Evolutionary conservation across 2,113 vertebrate species (phyloP), one percentile per base, ranked within the genome.

Genomic region (Actenoides lindsayi): DNA sequence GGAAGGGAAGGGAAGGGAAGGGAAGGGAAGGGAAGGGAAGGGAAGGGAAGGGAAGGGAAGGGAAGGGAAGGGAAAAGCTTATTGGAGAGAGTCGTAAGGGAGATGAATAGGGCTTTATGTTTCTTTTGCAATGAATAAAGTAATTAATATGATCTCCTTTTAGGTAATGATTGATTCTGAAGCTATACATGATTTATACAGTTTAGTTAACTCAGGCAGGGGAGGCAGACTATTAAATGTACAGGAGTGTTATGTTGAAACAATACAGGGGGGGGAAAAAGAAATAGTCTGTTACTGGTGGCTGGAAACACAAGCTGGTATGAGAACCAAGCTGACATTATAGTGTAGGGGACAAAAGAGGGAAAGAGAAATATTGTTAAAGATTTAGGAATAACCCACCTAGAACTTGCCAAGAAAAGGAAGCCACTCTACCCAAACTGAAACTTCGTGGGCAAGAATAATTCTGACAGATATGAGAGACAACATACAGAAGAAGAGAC

Each of bases 281-380:
- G 33, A 64, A 76, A 46, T 60, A 76, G 18, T 71, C 56, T 82
- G 48, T 60, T 54, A 85, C 7, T 80, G 48, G 59, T 28, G 82
- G 75, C 28, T 85, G 70, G 78, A 90, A 94, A 82, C 21, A 65
- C 37, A 73, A 68, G 24, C 39, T 73, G 39, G 17, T 90, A 65
- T 27, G 57, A 88, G 17, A 13, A 12, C 65, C 31, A 83, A 67
- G 27, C 16, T 79, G 56, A 50, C 85, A 51, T 12, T 60, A 21
- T 5, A 39, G 13, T 7, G 11, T 10, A 18, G 16, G 5, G 12
- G 5, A 8, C 10, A 2, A 2, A 6, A 13, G 20, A 80, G 12
- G 76, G 35, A 44, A 18, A 83, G 14, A 65, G n/a, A 51, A 92
- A 80, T 76, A 35, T 2, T 76, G 14, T 33, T 76, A 48, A 79